Conservation (phyloP, 2,113 vertebrate species). For the Urocitellus parryii region DNA sequence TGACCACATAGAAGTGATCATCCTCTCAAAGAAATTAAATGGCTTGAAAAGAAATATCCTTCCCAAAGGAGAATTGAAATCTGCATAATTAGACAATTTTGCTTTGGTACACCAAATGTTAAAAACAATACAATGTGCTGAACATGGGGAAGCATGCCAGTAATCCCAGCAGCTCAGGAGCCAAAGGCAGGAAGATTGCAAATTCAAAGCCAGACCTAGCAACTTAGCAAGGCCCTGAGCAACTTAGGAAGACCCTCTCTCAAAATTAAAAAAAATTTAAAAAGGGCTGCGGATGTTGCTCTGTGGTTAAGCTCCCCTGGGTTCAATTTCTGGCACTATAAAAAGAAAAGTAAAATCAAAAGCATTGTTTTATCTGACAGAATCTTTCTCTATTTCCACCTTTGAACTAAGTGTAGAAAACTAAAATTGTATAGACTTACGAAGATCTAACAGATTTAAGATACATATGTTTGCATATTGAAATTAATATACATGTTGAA, state of each 20-base stretch:
- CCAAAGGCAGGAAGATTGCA: too few relatives aligned
- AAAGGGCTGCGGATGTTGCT: too few relatives aligned
- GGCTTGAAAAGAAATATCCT: background rate
- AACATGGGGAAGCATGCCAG: too few relatives aligned
- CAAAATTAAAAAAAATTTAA: too few relatives aligned
- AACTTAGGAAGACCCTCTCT: too few relatives aligned
- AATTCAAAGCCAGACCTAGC: too few relatives aligned
- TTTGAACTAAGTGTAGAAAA: background rate
- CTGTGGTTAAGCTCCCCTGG: too few relatives aligned
- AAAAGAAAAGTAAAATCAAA: background rate
- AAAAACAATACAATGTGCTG: background rate
- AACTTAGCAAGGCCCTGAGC: too few relatives aligned
- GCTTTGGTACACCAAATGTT: background rate
- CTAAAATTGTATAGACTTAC: background rate
- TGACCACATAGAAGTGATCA: background rate
- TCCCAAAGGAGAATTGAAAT: background rate
- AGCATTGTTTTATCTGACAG: slow-evolving; percentile 27
- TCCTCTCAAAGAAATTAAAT: background rate
- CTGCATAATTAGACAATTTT: background rate
- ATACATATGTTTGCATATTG: background rate
- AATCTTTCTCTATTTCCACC: background rate
- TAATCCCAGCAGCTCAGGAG: too few relatives aligned
- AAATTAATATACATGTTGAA: background rate
- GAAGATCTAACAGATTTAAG: background rate
- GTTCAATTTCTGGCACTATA: too few relatives aligned